Evolutionary conservation across 2,113 vertebrate species (phyloP).

Genomic region (Seriola dumerili): DNA sequence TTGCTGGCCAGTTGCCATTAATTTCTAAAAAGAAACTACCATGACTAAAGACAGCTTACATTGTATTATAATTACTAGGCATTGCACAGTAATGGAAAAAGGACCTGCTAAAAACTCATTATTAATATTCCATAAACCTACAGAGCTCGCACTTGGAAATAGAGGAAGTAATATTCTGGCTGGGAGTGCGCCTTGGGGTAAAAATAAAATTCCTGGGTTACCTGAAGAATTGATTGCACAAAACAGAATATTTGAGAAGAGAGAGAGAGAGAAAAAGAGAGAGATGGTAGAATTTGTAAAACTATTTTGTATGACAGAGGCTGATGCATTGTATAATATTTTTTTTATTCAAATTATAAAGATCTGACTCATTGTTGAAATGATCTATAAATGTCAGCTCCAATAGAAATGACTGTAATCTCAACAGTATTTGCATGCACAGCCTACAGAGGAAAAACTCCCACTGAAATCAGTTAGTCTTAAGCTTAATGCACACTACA

Average conservation of each 20-base stretch:
- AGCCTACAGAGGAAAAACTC: not conserved
- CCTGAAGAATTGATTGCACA: not conserved
- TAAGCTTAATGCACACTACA: not conserved
- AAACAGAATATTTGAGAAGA: slow-evolving; percentile 1
- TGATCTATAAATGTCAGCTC: slow-evolving; percentile 19
- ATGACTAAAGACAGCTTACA: slow-evolving; percentile 44
- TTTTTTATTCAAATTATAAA: not conserved
- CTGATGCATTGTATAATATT: not conserved
- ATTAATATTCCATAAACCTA: slow-evolving; percentile 36
- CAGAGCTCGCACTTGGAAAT: slow-evolving; percentile 10
- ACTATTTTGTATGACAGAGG: not conserved
- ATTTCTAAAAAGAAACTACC: slow-evolving; percentile 37
- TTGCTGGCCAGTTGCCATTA: not conserved
- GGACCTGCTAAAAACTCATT: slow-evolving; percentile 40
- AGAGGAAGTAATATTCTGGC: slow-evolving; percentile 22
- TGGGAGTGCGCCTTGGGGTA: slow-evolving; percentile 17
- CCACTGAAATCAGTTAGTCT: slow-evolving; percentile 7
- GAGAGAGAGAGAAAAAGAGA: not conserved
- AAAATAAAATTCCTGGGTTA: slow-evolving; percentile 20
- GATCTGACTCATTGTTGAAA: slow-evolving; percentile 23
- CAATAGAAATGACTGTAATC: not conserved
- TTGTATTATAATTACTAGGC: slow-evolving; percentile 42
- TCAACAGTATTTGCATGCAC: slow-evolving; percentile 17
- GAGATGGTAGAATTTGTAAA: not conserved
- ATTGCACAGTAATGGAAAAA: slow-evolving; percentile 31